A percentile compares a stretch with the other conserved stretches of the same genome.
These are phyloP conservation scores for Caradrina kadenii DNA, from an alignment of 2,888 invertebrate genomes.

Conservation along the genomic window DNA sequence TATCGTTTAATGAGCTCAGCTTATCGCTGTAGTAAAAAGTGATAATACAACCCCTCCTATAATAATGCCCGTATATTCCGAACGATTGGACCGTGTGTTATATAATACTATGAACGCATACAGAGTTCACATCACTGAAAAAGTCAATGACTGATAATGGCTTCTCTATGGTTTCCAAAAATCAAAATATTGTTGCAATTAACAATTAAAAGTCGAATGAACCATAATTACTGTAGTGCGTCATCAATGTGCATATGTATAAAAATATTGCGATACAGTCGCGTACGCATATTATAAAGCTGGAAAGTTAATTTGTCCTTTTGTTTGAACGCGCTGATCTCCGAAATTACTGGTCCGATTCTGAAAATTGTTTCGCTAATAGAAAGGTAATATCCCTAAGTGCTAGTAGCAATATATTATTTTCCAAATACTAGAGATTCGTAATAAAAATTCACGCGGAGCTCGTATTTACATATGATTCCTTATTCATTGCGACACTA, in stretches of 20 bases:
- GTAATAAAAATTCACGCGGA: too few species aligned
- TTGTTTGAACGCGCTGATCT: too few species aligned
- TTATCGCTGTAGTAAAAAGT: not conserved
- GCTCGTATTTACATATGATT: not conserved
- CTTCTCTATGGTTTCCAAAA: not conserved
- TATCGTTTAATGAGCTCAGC: not conserved
- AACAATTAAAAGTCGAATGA: not conserved
- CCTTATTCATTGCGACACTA: slow-evolving; percentile 8
- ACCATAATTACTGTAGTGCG: not conserved
- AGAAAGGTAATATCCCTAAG: too few species aligned
- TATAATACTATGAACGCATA: too few species aligned
- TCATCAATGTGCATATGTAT: not conserved
- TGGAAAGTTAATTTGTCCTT: too few species aligned
- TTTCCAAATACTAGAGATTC: too few species aligned
- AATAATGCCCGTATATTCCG: not conserved
- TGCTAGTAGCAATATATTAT: too few species aligned
- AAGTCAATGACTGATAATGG: not conserved
- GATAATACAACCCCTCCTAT: slow-evolving; percentile 4
- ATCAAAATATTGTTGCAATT: not conserved
- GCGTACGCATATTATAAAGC: too few species aligned
- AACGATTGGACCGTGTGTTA: not conserved
- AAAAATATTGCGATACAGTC: too few species aligned
- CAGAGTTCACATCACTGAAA: not conserved
- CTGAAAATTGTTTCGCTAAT: too few species aligned
- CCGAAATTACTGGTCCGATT: too few species aligned